A percentile compares a stretch with the other conserved stretches of the same genome.
Evolutionary conservation across 2,797 vertebrate species (phyloP).

Genomic region (Oophaga sylvatica): DNA sequence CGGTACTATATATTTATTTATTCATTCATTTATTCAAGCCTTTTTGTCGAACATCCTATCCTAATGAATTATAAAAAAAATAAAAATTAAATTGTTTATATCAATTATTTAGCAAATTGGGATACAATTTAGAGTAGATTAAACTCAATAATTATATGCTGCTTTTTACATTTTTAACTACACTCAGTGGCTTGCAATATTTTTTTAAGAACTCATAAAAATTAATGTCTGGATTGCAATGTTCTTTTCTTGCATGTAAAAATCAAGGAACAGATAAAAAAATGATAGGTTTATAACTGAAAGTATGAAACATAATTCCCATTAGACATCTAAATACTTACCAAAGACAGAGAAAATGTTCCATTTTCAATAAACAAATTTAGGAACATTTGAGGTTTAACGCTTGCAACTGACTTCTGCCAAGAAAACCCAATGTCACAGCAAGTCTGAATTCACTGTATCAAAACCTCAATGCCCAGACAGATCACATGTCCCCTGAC

Average conservation of each 20-base stretch:
- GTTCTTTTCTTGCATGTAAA: slow-evolving; percentile 18
- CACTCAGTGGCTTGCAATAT: background rate
- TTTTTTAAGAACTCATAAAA: slow-evolving; percentile 18
- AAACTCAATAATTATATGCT: background rate
- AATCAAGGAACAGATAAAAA: slow-evolving; percentile 29
- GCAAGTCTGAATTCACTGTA: background rate
- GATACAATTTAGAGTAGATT: background rate
- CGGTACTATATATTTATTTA: too few relatives aligned
- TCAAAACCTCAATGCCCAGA: background rate
- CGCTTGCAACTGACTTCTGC: background rate
- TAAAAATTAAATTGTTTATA: too few relatives aligned
- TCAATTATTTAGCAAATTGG: background rate
- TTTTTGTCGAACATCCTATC: too few relatives aligned
- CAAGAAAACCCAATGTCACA: background rate
- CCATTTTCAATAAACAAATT: slow-evolving; percentile 1
- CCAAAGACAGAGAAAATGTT: background rate
- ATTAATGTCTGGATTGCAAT: slow-evolving; percentile 33
- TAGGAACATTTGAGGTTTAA: slow-evolving; percentile 2
- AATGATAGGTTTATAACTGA: slow-evolving; percentile 12
- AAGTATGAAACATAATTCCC: slow-evolving; percentile 33
- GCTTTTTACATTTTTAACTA: background rate
- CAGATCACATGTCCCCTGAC: too few relatives aligned
- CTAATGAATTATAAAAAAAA: too few relatives aligned
- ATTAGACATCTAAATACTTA: slow-evolving; percentile 1
- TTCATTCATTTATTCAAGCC: too few relatives aligned